Base-by-base conservation (phyloP, 2,888 invertebrate species). In the Lampropteryx suffumata region DNA sequence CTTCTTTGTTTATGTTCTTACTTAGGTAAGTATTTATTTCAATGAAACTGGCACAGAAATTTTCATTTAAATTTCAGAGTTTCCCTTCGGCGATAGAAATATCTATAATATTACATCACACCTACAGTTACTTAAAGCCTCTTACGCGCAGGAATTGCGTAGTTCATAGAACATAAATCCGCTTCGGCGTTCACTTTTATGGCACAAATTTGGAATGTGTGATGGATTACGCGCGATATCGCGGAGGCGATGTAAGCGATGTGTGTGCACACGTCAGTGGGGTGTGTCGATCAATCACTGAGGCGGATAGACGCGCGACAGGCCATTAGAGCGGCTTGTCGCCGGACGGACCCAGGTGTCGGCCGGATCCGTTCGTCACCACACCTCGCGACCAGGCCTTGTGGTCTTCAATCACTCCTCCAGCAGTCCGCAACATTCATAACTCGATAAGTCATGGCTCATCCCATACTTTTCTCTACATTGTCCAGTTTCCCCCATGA, bases 251-350 rank as follows among this genome's bases (percentile, higher is more conserved):
- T 80, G 74, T 79, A 75, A 76, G 79, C 76, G 75, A 75, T 75
- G 76, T 78, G 76, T 79, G 84, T 79, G 76, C 78, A 74, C 81
- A 74, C 76, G 79, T 79, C 82, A 78, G 70, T 72, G 71, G 67
- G 76, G 78, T 73, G 78, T 77, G 84, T 82, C 86, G 84, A 89
- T 89, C 88, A 87, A 88, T 88, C 88, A 88, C 82, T 55, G 73
- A 59, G 70, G 74, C 73, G 82, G 82, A 84, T 82, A 84, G 83
- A 84, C 84, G 79, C 71, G 71, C 77, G 86, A 86, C 87, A 88
- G 82, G 78, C 86, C 88, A 88, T 89, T 88, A 88, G 87, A 76
- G 74, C 70, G 76, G 68, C 70, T 70, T 72, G 73, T 73, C 73
- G 76, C 50, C 44, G 39, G 53, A 53, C 61, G 67, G 71, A 73